phyloP scores from a whole-genome alignment of 2,888 invertebrate genomes.

The Dioctria rufipes region DNA sequence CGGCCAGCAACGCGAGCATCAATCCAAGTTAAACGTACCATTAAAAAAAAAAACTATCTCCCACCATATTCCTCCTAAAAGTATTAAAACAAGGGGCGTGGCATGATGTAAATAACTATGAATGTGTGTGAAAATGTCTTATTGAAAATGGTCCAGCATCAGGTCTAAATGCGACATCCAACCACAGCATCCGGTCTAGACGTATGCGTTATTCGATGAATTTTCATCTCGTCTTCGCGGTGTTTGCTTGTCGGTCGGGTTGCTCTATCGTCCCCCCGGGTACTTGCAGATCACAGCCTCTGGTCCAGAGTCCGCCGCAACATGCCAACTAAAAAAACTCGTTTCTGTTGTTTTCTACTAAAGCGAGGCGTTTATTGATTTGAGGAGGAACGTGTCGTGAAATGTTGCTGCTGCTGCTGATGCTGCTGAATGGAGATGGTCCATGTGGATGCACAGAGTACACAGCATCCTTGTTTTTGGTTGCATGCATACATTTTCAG shows the following conservation, averaged over 20 bases:
- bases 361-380: constrained; percentile 45
- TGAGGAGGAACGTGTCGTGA: constrained; percentile 15
- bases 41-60: background rate
- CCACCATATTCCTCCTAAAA: background rate
- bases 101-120: background rate
- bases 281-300: background rate
- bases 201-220: constrained; percentile 40
- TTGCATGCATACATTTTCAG: background rate
- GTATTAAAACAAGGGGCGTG: constrained; percentile 33
- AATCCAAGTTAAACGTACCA: constrained; percentile 12
- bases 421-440: background rate
- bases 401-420: background rate
- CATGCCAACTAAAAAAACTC: background rate
- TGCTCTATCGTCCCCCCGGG: background rate
- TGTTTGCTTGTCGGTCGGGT: background rate
- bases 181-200: constrained; percentile 60
- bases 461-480: constrained; percentile 1
- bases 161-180: constrained; percentile 49
- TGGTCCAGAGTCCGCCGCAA: background rate
- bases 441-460: constrained; percentile 8
- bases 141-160: constrained; percentile 53
- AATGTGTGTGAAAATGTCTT: background rate
- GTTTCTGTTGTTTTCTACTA: constrained; percentile 12
- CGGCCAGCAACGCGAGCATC: background rate
- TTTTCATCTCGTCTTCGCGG: constrained; percentile 16